Percentiles rank a stretch among this genome's conserved stretches.
Evolutionary conservation across 2,888 invertebrate genomes (phyloP).

Genomic region (Pterobdella sp.): DNA sequence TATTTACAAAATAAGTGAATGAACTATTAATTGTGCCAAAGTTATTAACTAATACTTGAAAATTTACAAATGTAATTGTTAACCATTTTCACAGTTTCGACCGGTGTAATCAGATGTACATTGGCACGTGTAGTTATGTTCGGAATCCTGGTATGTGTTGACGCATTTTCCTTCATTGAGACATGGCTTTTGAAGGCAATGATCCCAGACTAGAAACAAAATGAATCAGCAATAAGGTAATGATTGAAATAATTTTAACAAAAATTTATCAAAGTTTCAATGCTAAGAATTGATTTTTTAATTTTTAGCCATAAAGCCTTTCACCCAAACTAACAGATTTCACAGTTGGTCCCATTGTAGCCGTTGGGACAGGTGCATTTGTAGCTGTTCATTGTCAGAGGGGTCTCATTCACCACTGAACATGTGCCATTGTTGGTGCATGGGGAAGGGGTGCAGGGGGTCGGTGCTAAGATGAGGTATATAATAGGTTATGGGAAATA

Average conservation of each 20-base stretch:
- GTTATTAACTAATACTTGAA: not conserved
- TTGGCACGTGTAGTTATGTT: conserved; percentile 23
- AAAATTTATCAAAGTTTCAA: not conserved
- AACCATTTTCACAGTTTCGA: conserved; percentile 30
- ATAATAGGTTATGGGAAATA: too few relatives aligned
- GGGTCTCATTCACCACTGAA: not conserved
- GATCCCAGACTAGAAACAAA: conserved; percentile 20
- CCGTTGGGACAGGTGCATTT: conserved; percentile 31
- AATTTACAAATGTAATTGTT: not conserved
- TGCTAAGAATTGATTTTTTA: not conserved
- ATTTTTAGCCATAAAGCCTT: not conserved
- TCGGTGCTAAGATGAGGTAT: not conserved
- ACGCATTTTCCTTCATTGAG: conserved; percentile 29
- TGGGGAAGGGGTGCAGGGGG: conserved; percentile 15
- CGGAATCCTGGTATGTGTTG: not conserved
- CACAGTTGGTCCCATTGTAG: conserved; percentile 33
- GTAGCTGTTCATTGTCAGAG: conserved; percentile 10
- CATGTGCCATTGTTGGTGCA: conserved; percentile 31
- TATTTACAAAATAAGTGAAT: not conserved
- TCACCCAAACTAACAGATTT: not conserved
- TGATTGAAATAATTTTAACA: not conserved
- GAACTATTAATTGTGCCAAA: not conserved
- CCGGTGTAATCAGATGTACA: conserved; percentile 24
- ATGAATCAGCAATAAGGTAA: not conserved
- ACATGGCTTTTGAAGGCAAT: conserved; percentile 29